Base-by-base conservation (phyloP, 2,113 vertebrate genomes). In the Oncorhynchus keta region DNA sequence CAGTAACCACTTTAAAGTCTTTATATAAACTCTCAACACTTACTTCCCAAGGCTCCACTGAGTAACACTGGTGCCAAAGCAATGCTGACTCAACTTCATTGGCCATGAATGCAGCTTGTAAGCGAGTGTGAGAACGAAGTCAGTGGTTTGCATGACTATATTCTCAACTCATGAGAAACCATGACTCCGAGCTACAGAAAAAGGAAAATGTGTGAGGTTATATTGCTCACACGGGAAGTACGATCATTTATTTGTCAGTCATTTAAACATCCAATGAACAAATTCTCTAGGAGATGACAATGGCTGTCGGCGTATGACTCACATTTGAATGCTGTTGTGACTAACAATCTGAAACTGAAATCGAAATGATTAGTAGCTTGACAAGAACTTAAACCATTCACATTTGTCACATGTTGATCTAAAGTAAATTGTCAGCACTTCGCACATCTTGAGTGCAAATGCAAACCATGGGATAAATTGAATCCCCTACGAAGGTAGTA, bases 371-470 rank as follows among this genome's bases (percentile, higher is more conserved):
- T 72, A 71, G 75, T 59, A 12, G 68, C 79, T 71, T 71, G 76
- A 68, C 0, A 59, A 84, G 82, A 62, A 64, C 66, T 83, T 89
- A 80, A 87, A 84, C 84, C 78, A 12, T 69, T 35, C 1, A 0
- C 4, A 39, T 28, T 30, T 78, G 86, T 88, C 80, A 78, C 81
- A 88, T 87, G 84, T 81, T 83, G 26, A 30, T 78, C 73, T 76
- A 76, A 75, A 65, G 83, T 62, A 75, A 71, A 76, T 71, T 28
- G 83, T 89, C 82, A 84, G 86, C 88, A 89, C 22, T 12, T 67
- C 18, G 9, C 76, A 73, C 89, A 92, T 91, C 89, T 91, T 91
- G 91, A 88, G 74, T 7, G 70, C 89, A 91, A 90, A 90, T 90
- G 89, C 76, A 76, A 5, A 14, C 57, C 32, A 48, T 80, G 83